phyloP scores from a whole-genome alignment of 2,888 invertebrate genomes.

The Harpagoxenus sublaevis region DNA sequence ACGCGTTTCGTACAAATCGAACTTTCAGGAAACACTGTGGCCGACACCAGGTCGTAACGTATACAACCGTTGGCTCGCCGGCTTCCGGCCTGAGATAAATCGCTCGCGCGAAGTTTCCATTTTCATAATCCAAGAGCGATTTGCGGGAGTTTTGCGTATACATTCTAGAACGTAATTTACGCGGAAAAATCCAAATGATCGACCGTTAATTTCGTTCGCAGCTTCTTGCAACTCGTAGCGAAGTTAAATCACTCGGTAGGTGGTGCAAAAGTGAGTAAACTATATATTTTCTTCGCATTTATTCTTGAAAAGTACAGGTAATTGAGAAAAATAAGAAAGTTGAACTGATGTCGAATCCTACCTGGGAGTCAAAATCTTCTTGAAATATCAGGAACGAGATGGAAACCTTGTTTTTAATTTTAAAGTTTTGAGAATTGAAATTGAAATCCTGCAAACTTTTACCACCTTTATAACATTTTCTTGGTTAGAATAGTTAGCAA shows the following conservation, averaged over 20 bases:
- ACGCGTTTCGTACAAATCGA: slow-evolving; percentile 68
- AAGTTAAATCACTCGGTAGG: slow-evolving; percentile 39
- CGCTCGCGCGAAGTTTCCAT: slow-evolving; percentile 47
- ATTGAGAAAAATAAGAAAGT: slow-evolving; percentile 25
- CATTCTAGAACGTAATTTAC: slow-evolving; percentile 41
- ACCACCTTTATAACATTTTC: neutral
- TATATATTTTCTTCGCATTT: slow-evolving; percentile 22
- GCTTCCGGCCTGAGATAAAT: slow-evolving; percentile 42
- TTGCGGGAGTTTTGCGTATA: slow-evolving; percentile 40
- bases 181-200: slow-evolving; percentile 50
- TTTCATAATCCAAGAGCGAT: slow-evolving; percentile 54
- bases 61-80: slow-evolving; percentile 40
- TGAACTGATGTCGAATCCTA: slow-evolving; percentile 15
- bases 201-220: slow-evolving; percentile 53
- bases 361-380: slow-evolving; percentile 16
- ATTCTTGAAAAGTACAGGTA: slow-evolving; percentile 15
- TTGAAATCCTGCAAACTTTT: slow-evolving; percentile 40
- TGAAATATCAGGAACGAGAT: slow-evolving; percentile 17
- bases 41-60: slow-evolving; percentile 48
- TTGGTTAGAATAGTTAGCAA: neutral
- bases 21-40: slow-evolving; percentile 60
- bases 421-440: slow-evolving; percentile 46
- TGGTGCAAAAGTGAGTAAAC: slow-evolving; percentile 6
- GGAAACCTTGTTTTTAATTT: slow-evolving; percentile 48
- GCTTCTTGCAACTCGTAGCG: slow-evolving; percentile 30